A percentile compares a stretch with the other conserved stretches of the same genome.
phyloP scores from a whole-genome alignment of 1,140 invertebrate species.

The Leguminivora glycinivorella region DNA sequence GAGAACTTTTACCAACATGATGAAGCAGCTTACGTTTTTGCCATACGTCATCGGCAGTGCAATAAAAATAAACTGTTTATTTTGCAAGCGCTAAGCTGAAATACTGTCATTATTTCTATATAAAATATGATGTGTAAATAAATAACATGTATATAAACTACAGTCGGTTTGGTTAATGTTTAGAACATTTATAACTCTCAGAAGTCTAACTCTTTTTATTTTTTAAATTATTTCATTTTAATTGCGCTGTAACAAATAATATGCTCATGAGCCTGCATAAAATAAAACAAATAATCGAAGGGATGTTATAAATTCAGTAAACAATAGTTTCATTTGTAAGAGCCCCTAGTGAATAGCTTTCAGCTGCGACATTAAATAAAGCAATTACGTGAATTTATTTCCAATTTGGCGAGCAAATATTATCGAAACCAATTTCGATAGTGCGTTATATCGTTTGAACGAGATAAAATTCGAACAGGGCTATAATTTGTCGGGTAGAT shows the following conservation, averaged over 20 bases:
- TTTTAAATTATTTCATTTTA: too few relatives aligned
- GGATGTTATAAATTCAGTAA: conserved; percentile 25
- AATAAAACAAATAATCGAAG: conserved; percentile 25
- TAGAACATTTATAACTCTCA: too few relatives aligned
- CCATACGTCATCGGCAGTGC: conserved; percentile 50
- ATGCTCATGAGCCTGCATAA: background rate
- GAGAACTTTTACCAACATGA: conserved; percentile 50
- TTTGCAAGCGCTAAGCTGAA: background rate
- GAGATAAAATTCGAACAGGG: conserved; percentile 64
- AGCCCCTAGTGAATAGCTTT: conserved; percentile 37
- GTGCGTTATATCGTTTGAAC: conserved; percentile 55
- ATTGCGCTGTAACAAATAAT: background rate
- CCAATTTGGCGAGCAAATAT: conserved; percentile 61
- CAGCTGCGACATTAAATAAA: conserved; percentile 54
- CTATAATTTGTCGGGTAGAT: conserved; percentile 30
- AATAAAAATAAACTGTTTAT: conserved; percentile 40
- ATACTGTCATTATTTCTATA: background rate
- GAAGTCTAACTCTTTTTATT: too few relatives aligned
- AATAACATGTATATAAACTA: background rate
- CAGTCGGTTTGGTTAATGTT: background rate
- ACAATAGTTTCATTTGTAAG: conserved; percentile 29
- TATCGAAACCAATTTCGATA: conserved; percentile 74
- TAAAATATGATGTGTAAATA: background rate
- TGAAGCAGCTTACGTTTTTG: conserved; percentile 47
- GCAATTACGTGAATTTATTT: conserved; percentile 69